A percentile compares a stretch with the other conserved stretches of the same genome.
These are phyloP conservation scores for Limnodromus scolopaceus DNA, from an alignment of 2,797 vertebrate genomes.

Conservation along the genomic window DNA sequence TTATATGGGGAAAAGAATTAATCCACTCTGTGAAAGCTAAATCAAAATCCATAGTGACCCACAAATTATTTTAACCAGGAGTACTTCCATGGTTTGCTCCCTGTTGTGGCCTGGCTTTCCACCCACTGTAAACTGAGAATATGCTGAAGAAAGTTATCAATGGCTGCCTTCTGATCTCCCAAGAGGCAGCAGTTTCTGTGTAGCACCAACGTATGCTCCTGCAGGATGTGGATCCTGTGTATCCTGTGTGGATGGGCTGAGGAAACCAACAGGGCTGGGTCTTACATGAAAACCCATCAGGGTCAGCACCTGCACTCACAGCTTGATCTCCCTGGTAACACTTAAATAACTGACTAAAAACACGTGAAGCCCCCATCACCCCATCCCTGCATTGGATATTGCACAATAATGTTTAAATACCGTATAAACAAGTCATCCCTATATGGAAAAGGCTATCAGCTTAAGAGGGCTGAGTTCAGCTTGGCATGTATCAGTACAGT, in stretches of 20 bases:
- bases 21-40: neutral
- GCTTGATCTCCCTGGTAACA: neutral
- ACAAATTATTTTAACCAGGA: neutral
- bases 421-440: neutral
- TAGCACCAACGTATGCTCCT: conserved; percentile 31
- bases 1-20: neutral
- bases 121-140: conserved; percentile 38
- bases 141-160: neutral
- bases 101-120: neutral
- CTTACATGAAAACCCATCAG: neutral
- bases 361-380: neutral
- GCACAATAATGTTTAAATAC: conserved; percentile 70
- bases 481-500: neutral
- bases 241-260: no score
- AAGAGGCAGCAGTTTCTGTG: conserved; percentile 8
- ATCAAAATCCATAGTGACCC: neutral
- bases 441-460: neutral
- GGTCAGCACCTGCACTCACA: conserved; percentile 20
- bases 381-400: conserved; percentile 56
- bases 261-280: neutral
- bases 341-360: conserved; percentile 33
- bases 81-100: neutral
- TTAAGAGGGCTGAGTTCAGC: neutral
- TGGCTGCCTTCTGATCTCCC: conserved; percentile 13
- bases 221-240: no score